Conservation (phyloP, 2,113 vertebrate species). For the Lates calcarifer region DNA sequence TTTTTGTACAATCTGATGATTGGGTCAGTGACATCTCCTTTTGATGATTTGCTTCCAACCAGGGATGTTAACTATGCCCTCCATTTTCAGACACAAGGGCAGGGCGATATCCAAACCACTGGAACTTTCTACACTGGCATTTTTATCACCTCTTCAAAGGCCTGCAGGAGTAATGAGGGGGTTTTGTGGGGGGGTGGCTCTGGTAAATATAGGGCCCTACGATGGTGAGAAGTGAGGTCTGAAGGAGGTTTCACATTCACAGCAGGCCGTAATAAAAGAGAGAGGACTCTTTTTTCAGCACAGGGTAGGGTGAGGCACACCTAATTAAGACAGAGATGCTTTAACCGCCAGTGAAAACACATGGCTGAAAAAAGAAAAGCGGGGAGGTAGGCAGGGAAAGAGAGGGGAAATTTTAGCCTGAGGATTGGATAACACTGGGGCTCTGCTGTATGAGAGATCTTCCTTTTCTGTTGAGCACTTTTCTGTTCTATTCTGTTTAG, state of each 20-base stretch:
- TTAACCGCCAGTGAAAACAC: slow-evolving; percentile 64
- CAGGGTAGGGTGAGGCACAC: slow-evolving; percentile 70
- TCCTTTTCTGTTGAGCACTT: slow-evolving; percentile 8
- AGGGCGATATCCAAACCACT: slow-evolving; percentile 66
- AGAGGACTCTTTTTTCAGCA: slow-evolving; percentile 49
- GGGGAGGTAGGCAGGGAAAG: neutral
- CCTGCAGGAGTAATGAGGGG: slow-evolving; percentile 63
- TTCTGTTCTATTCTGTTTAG: neutral
- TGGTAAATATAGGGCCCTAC: slow-evolving; percentile 74
- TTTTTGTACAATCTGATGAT: slow-evolving; percentile 17
- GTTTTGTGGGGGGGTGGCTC: slow-evolving; percentile 7
- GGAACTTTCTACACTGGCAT: slow-evolving; percentile 68
- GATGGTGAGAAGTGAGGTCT: slow-evolving; percentile 54
- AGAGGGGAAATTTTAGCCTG: slow-evolving; percentile 29
- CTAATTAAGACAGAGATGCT: slow-evolving; percentile 76
- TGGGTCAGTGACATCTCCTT: neutral
- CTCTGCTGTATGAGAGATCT: slow-evolving; percentile 29
- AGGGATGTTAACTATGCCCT: slow-evolving; percentile 45
- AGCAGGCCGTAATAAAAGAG: slow-evolving; percentile 70
- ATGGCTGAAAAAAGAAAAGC: slow-evolving; percentile 53
- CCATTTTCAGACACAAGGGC: slow-evolving; percentile 44
- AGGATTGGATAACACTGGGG: slow-evolving; percentile 35
- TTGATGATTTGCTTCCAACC: slow-evolving; percentile 11
- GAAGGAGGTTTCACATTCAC: slow-evolving; percentile 68
- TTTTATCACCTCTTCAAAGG: slow-evolving; percentile 75